Conservation (phyloP, 2,888 invertebrate genomes). For the Netelia inedita region DNA sequence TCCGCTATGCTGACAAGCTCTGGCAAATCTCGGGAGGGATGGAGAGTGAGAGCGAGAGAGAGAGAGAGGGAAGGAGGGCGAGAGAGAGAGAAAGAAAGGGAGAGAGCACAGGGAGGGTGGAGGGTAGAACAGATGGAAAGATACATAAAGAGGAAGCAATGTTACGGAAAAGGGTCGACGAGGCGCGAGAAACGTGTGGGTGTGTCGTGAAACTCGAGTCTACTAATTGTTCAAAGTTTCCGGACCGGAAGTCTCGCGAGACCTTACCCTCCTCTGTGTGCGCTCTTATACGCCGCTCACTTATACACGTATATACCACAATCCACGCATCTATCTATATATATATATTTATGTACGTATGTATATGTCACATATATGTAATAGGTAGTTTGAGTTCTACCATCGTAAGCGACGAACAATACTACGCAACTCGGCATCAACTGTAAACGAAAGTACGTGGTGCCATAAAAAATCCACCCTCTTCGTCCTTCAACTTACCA, state of each 20-base stretch:
- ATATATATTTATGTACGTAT: not conserved
- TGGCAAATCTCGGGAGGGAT: constrained; percentile 6
- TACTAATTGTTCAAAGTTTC: constrained; percentile 63
- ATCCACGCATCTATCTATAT: not conserved
- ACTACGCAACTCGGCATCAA: not conserved
- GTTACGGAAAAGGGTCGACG: constrained; percentile 13
- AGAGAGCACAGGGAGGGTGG: not conserved
- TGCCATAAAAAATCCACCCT: constrained; percentile 9
- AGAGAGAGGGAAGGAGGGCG: no score
- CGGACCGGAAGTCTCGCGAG: constrained; percentile 57
- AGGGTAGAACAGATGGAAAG: constrained; percentile 21
- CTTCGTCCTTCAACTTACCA: not conserved
- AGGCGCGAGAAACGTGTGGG: constrained; percentile 49
- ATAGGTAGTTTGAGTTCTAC: not conserved
- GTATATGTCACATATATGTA: not conserved
- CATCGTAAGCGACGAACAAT: not conserved
- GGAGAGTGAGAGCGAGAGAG: no score
- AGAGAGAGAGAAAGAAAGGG: not conserved
- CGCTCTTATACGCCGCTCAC: constrained; percentile 12
- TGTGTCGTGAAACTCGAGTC: constrained; percentile 55
- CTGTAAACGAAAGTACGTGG: constrained; percentile 29
- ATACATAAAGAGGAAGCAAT: constrained; percentile 48
- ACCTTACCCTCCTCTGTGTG: constrained; percentile 26
- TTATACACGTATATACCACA: no score
- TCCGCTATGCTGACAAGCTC: constrained; percentile 18